Evolutionary conservation across 2,888 invertebrate species (phyloP).

Genomic region (Kryphioiulus occultus): DNA sequence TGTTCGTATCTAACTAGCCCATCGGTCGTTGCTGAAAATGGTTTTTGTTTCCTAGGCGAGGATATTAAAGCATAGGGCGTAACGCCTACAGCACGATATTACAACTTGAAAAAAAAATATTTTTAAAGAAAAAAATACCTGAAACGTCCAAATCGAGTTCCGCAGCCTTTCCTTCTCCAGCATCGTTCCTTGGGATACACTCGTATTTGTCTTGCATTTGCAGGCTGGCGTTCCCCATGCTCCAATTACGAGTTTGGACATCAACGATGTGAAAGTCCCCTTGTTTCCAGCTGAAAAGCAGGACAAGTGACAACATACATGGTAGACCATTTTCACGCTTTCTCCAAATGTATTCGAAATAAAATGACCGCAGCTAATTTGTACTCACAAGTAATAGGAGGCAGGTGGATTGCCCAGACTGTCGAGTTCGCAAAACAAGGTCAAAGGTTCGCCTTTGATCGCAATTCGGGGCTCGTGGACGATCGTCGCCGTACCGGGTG

Average conservation of each 20-base stretch:
- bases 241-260: slow-evolving; percentile 77
- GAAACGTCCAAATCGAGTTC: slow-evolving; percentile 75
- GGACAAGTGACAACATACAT: background rate
- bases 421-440: slow-evolving; percentile 82
- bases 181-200: slow-evolving; percentile 84
- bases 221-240: slow-evolving; percentile 81
- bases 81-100: too few species aligned
- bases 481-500: slow-evolving; percentile 82
- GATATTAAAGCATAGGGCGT: too few species aligned
- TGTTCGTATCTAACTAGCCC: too few species aligned
- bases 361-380: background rate
- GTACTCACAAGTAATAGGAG: slow-evolving; percentile 56
- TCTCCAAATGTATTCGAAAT: background rate
- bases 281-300: slow-evolving; percentile 76
- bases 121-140: slow-evolving; percentile 63
- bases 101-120: background rate
- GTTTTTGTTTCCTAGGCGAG: too few species aligned
- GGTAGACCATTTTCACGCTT: background rate
- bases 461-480: slow-evolving; percentile 77
- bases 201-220: slow-evolving; percentile 88
- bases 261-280: slow-evolving; percentile 79
- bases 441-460: slow-evolving; percentile 81
- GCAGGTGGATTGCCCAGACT: slow-evolving; percentile 79
- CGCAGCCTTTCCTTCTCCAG: slow-evolving; percentile 77
- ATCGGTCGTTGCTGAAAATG: too few species aligned